A percentile compares a stretch with the other conserved stretches of the same genome.
These are phyloP conservation scores for Steinernema khuongi DNA, from an alignment of 1,140 invertebrate genomes.

Conservation along the genomic window DNA sequence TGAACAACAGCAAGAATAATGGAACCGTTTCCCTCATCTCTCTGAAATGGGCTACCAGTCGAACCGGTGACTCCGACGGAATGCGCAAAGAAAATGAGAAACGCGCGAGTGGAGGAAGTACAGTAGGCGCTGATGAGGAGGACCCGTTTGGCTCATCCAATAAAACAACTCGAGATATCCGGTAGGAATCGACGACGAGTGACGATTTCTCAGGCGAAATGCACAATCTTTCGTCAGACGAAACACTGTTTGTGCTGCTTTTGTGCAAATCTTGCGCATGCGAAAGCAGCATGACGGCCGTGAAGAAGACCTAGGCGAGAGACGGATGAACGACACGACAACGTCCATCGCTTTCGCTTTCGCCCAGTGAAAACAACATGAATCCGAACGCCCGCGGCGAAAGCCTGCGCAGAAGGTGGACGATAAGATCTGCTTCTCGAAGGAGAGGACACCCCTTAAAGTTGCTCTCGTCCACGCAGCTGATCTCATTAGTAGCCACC, in stretches of 20 bases:
- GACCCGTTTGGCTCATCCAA: slow-evolving; percentile 1
- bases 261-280: background rate
- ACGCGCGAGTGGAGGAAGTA: background rate
- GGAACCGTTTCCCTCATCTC: background rate
- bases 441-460: too few species aligned
- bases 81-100: background rate
- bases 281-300: background rate
- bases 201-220: background rate
- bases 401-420: background rate
- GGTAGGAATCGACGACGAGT: background rate
- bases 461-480: background rate
- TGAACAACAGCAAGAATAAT: slow-evolving; percentile 18
- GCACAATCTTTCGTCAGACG: background rate
- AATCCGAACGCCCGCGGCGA: background rate
- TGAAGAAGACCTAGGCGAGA: background rate
- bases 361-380: background rate
- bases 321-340: background rate
- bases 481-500: background rate
- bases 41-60: too few species aligned
- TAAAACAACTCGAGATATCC: slow-evolving; percentile 8
- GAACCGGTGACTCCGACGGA: too few species aligned
- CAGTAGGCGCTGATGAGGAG: background rate
- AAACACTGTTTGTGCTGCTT: background rate
- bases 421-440: background rate
- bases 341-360: background rate